Conservation (phyloP, 2,888 invertebrate species). For the Trichogramma dendrolimi region DNA sequence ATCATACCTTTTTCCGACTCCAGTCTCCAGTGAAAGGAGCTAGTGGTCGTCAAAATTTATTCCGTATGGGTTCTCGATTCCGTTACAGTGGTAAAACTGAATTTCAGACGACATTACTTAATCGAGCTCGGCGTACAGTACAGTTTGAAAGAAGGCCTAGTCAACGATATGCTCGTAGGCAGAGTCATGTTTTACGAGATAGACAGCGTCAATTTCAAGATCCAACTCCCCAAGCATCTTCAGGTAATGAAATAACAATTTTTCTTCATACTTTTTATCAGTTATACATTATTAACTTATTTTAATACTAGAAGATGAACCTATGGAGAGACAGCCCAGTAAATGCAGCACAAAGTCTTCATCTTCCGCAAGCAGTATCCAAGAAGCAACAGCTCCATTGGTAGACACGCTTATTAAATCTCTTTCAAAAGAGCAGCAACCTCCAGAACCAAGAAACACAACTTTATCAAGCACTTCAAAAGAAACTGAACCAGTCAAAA, state of each 20-base stretch:
- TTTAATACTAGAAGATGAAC: slow-evolving; percentile 42
- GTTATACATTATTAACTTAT: not conserved
- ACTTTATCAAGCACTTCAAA: slow-evolving; percentile 56
- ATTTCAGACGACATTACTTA: slow-evolving; percentile 91
- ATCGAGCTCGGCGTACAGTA: slow-evolving; percentile 84
- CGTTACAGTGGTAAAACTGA: slow-evolving; percentile 95
- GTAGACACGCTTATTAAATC: slow-evolving; percentile 75
- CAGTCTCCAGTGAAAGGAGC: slow-evolving; percentile 85
- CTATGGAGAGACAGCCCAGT: slow-evolving; percentile 45
- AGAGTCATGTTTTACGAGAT: slow-evolving; percentile 82
- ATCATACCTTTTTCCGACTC: slow-evolving; percentile 97
- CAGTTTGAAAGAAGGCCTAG: slow-evolving; percentile 95
- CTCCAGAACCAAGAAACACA: slow-evolving; percentile 58
- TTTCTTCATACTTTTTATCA: not conserved
- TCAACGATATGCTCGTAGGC: slow-evolving; percentile 90
- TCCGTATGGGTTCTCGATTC: slow-evolving; percentile 97
- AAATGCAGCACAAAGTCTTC: slow-evolving; percentile 51
- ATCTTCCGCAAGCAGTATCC: slow-evolving; percentile 49
- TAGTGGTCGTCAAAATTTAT: slow-evolving; percentile 89
- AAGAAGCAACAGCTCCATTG: slow-evolving; percentile 50
- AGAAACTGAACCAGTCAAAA: slow-evolving; percentile 64
- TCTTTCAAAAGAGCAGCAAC: slow-evolving; percentile 66
- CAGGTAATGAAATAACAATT: slow-evolving; percentile 32
- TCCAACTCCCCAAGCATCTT: slow-evolving; percentile 39
- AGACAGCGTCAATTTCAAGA: slow-evolving; percentile 62